phyloP scores from a whole-genome alignment of 2,113 vertebrate species.

The Cervus canadensis region DNA sequence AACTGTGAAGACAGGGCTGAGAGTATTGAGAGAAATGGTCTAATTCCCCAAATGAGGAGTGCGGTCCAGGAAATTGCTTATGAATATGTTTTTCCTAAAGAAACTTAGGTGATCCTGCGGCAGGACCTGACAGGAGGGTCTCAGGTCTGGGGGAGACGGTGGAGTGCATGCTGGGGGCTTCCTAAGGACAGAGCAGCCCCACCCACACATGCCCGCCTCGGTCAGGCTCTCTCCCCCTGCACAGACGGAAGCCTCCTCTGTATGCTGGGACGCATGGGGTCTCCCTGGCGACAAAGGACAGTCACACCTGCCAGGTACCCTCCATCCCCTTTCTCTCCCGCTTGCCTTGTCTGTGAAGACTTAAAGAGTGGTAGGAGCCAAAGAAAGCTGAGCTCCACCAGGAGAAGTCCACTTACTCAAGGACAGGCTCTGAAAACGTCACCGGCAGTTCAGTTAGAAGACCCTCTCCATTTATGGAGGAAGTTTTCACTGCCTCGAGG shows the following conservation, averaged over 20 bases:
- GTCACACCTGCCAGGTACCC: background rate
- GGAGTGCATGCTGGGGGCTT: too few species aligned
- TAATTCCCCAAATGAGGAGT: background rate
- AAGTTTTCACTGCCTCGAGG: background rate
- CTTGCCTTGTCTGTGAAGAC: background rate
- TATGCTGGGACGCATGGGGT: background rate
- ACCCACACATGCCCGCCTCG: rapidly evolving
- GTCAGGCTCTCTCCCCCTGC: background rate
- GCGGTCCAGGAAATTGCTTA: background rate
- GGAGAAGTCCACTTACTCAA: background rate
- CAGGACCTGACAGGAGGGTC: background rate
- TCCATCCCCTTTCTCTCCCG: background rate
- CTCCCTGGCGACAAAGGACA: background rate
- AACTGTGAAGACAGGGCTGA: background rate
- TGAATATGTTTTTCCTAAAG: background rate
- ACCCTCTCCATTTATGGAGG: background rate
- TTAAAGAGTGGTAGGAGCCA: background rate
- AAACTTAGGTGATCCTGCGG: background rate
- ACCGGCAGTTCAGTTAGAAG: background rate
- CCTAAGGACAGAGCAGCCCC: background rate
- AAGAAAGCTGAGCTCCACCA: background rate
- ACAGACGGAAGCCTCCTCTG: background rate
- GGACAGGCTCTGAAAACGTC: background rate
- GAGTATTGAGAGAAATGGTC: background rate
- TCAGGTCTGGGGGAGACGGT: rapidly evolving